phyloP scores from a whole-genome alignment of 1,140 invertebrate species.

The Lasioglossum albipes region DNA sequence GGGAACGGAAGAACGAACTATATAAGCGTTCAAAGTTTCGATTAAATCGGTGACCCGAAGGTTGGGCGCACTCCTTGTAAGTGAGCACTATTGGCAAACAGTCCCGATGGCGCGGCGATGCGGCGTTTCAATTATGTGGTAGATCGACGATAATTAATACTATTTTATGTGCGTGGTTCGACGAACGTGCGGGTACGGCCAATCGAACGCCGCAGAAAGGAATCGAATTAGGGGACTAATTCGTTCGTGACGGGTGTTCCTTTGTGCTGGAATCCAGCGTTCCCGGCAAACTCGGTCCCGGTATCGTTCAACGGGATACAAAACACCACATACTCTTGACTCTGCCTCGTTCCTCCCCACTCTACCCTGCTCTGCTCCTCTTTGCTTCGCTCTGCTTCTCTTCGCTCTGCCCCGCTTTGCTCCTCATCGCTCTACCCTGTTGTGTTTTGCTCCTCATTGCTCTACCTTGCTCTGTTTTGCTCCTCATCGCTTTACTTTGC shows the following conservation, averaged over 20 bases:
- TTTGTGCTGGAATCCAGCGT: slow-evolving; percentile 8
- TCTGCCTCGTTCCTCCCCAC: too few relatives aligned
- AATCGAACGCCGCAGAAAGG: slow-evolving; percentile 25
- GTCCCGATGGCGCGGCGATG: neutral
- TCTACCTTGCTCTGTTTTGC: too few relatives aligned
- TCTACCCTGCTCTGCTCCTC: too few relatives aligned
- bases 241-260: slow-evolving; percentile 3
- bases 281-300: slow-evolving; percentile 1
- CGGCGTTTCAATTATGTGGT: slow-evolving; percentile 14
- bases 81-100: neutral
- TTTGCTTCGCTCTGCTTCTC: too few relatives aligned
- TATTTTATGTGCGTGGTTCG: neutral
- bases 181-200: neutral
- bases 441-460: too few relatives aligned
- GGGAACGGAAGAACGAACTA: too few relatives aligned
- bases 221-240: slow-evolving; percentile 35
- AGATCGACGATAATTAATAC: slow-evolving; percentile 44
- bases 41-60: too few relatives aligned
- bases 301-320: neutral
- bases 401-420: too few relatives aligned
- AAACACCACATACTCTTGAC: neutral
- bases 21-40: too few relatives aligned
- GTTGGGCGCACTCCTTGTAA: too few relatives aligned
- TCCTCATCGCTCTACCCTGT: too few relatives aligned
- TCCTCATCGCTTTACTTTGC: too few relatives aligned